Percentiles rank a stretch among this genome's conserved stretches.
phyloP scores from a whole-genome alignment of 1,140 invertebrate genomes.

The Brachionus asplanchnoidis region DNA sequence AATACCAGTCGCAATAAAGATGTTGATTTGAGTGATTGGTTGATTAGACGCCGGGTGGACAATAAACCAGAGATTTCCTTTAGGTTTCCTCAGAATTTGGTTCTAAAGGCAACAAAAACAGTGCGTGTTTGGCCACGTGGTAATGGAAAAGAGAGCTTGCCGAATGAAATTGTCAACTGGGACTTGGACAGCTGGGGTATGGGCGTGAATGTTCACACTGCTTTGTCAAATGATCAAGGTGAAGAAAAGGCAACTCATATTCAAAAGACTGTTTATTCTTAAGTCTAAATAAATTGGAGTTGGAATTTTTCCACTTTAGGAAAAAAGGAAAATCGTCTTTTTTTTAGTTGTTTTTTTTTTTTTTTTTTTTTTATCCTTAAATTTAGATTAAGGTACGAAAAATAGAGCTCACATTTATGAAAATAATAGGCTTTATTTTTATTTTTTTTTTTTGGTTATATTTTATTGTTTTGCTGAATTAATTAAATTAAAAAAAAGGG shows the following conservation, averaged over 20 bases:
- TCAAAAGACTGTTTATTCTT: slow-evolving; percentile 52
- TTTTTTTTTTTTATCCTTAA: neutral
- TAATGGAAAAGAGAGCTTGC: neutral
- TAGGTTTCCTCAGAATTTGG: neutral
- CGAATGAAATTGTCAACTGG: slow-evolving; percentile 41
- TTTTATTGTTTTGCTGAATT: neutral
- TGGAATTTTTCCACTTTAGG: neutral
- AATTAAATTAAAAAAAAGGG: neutral
- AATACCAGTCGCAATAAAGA: slow-evolving; percentile 52
- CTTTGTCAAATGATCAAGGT: slow-evolving; percentile 52
- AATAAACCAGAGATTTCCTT: slow-evolving; percentile 11
- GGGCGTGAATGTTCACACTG: slow-evolving; percentile 53
- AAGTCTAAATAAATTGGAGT: neutral
- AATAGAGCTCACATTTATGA: neutral
- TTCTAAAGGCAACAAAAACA: neutral
- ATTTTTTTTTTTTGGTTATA: neutral
- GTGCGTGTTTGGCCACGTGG: slow-evolving; percentile 42
- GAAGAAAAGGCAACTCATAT: slow-evolving; percentile 55
- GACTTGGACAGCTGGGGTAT: slow-evolving; percentile 49
- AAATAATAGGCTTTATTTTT: neutral
- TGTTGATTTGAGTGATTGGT: slow-evolving; percentile 43
- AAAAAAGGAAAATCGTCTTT: neutral
- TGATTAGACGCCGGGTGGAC: slow-evolving; percentile 37
- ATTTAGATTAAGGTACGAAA: neutral
- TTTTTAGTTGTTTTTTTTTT: neutral